These are phyloP conservation scores for Drusus annulatus DNA, from an alignment of 1,140 invertebrate species.

Conservation along the genomic window DNA sequence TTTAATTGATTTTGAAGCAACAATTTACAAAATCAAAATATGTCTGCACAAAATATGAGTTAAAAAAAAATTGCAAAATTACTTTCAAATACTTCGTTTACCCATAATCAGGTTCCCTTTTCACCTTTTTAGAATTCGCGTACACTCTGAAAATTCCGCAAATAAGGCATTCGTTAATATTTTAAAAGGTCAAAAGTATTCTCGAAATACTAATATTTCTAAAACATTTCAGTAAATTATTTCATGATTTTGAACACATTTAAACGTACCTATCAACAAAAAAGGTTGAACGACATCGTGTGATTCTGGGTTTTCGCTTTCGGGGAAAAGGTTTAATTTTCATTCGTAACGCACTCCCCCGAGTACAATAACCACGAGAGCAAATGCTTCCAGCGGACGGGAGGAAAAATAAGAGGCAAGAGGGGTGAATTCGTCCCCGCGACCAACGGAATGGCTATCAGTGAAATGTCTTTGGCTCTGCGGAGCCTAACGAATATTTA, in stretches of 20 bases:
- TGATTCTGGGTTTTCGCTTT: constrained; percentile 14
- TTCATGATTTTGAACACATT: constrained; percentile 12
- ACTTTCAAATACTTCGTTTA: too few species aligned
- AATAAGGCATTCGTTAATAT: too few species aligned
- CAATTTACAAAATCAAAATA: too few species aligned
- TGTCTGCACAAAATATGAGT: too few species aligned
- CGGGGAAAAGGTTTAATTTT: constrained; percentile 57
- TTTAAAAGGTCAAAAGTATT: neutral
- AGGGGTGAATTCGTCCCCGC: constrained; percentile 9
- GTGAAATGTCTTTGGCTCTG: constrained; percentile 1
- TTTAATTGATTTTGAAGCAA: too few species aligned
- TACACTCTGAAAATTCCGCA: too few species aligned
- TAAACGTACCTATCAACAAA: neutral
- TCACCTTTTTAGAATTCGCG: too few species aligned
- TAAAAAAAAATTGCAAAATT: too few species aligned
- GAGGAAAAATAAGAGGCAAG: constrained; percentile 26
- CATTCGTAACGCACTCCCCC: constrained; percentile 53
- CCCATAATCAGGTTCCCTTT: too few species aligned
- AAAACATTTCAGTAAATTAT: neutral
- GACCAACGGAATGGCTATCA: constrained; percentile 13
- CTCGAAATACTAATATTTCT: neutral
- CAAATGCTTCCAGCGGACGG: constrained; percentile 31
- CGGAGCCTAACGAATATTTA: constrained; percentile 1
- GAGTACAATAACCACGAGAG: constrained; percentile 45
- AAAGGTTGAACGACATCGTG: constrained; percentile 24